Evolutionary conservation across 2,888 invertebrate species (phyloP).

Genomic region (Diaphora mendica): DNA sequence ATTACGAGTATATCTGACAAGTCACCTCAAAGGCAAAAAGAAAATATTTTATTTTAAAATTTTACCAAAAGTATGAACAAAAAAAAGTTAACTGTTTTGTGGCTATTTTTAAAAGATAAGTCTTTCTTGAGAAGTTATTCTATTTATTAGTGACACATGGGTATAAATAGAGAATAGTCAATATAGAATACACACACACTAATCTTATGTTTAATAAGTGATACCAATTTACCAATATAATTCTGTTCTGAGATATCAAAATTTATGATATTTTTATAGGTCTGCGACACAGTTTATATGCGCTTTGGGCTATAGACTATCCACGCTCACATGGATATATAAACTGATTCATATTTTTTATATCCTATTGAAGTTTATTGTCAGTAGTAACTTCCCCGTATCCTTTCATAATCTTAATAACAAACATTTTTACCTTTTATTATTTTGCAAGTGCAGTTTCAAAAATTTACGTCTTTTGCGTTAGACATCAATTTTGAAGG

Average conservation of each 20-base stretch:
- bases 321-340: background rate
- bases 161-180: background rate
- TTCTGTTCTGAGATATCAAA: background rate
- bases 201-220: background rate
- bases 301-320: background rate
- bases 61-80: too few relatives aligned
- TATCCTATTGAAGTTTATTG: background rate
- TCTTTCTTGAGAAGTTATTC: too few relatives aligned
- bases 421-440: background rate
- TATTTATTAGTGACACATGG: too few relatives aligned
- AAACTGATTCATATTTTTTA: background rate
- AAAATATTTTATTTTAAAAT: too few relatives aligned
- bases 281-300: background rate
- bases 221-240: background rate
- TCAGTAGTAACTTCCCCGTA: background rate
- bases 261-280: background rate
- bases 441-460: background rate
- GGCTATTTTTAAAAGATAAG: too few relatives aligned
- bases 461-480: slow-evolving; percentile 28
- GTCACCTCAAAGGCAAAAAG: background rate
- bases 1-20: too few relatives aligned
- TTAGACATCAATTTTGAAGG: slow-evolving; percentile 32
- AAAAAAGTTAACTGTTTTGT: too few relatives aligned
- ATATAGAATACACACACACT: background rate
- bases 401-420: background rate